Base-by-base conservation (phyloP, 2,888 invertebrate genomes). In the Octodonta nipae region DNA sequence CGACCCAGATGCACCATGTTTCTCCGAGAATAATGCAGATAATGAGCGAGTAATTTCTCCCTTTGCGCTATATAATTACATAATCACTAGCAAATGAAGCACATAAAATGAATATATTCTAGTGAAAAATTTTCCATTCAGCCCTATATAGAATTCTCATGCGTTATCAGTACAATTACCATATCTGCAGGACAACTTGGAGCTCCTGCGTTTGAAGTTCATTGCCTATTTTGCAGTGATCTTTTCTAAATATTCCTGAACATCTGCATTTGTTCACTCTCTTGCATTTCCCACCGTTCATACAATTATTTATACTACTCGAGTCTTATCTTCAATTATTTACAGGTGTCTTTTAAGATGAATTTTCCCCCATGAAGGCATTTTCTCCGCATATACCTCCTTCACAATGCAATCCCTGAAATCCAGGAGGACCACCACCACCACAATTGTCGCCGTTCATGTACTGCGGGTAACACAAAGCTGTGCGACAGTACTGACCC, bases 311-410 rank as follows among this genome's bases (percentile, higher is more conserved):
- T 43, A 85, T 59, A 38, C 63, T 62, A 44, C 60, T 60, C 14
- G 63, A 58, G 58, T 36, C 15, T 47, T 37, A 26, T 22, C 57
- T 81, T 85, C 1, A 84, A 75, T 61, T 92, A 93, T 49, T 84
- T 81, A 54, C 93, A 93, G 14, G 81, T 85, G 58, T 92, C 91
- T 60, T 89, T 91, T 58, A 89, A 88, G 47, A 91, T 75, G 57
- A 92, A 93, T 61, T 88, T 88, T 3, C 93, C 93, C 12, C 91
- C 89, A 58, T 93, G 92, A 40, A 84, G 65, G 61, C 93, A 93
- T 59, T 87, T 50, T 88, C 78, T 10, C 78, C 71, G 60, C 92
- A 92, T 54, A 91, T 88, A 43, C 89, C 89, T 30, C 48, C 48
- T 43, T 47, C 47, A 36, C 48, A 48, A 31, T 48, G 44, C 12